phyloP scores from a whole-genome alignment of 2,888 invertebrate genomes.

The Ceramica pisi region DNA sequence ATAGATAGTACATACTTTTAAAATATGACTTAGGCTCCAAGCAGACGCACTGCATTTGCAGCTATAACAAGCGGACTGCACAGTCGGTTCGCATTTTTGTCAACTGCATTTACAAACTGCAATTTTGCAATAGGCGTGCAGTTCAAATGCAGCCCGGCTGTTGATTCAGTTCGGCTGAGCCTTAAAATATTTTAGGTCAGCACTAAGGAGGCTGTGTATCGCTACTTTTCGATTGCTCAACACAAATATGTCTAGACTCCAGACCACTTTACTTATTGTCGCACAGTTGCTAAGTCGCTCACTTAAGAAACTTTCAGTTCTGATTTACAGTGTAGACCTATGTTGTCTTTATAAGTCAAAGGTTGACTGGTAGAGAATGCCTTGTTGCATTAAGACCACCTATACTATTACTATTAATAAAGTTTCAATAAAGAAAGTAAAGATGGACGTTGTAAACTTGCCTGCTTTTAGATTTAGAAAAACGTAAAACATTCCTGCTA shows the following conservation, averaged over 20 bases:
- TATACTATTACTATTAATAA: no score
- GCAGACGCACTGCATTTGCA: background rate
- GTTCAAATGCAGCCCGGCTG: background rate
- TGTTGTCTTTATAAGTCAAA: no score
- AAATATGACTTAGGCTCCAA: background rate
- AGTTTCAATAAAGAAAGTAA: background rate
- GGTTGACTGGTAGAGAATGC: no score
- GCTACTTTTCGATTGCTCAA: conserved; percentile 53
- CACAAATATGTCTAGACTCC: conserved; percentile 54
- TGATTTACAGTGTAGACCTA: conserved; percentile 40
- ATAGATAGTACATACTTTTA: background rate
- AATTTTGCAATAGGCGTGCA: background rate
- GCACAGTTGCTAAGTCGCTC: background rate
- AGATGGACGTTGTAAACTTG: conserved; percentile 21
- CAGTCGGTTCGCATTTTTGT: no score
- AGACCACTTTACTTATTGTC: conserved; percentile 59
- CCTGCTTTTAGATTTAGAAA: conserved; percentile 10
- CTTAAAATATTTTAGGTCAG: conserved; percentile 44
- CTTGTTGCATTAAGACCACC: no score
- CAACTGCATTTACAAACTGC: background rate
- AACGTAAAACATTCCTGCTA: conserved; percentile 10
- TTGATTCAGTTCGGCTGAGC: background rate
- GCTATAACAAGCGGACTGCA: no score
- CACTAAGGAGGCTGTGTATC: conserved; percentile 46
- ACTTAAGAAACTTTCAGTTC: conserved; percentile 28